Conservation (phyloP, 1,140 invertebrate species). For the Whitmania pigra region DNA sequence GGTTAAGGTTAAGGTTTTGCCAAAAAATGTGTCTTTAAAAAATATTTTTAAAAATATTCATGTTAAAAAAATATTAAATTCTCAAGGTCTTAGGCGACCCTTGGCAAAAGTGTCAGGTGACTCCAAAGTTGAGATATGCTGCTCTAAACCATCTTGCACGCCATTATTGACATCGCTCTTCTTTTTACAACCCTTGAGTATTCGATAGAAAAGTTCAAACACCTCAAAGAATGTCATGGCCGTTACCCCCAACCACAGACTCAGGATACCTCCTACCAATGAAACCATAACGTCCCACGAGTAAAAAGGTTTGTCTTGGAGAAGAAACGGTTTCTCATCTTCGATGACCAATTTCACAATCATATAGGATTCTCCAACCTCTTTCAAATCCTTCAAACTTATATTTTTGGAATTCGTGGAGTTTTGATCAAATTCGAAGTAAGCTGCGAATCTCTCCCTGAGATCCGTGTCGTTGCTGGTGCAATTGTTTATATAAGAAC, state of each 20-base stretch:
- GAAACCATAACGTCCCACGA: conserved; percentile 10
- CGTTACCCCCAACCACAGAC: conserved; percentile 16
- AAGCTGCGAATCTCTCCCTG: background rate
- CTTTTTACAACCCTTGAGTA: background rate
- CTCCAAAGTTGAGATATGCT: too few species aligned
- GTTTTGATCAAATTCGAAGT: background rate
- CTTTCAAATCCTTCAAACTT: background rate
- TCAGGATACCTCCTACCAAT: conserved; percentile 4
- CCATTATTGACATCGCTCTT: too few species aligned
- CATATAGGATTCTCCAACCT: conserved; percentile 1
- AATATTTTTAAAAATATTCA: too few species aligned
- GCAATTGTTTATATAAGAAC: background rate
- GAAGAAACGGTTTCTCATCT: background rate
- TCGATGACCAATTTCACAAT: conserved; percentile 7
- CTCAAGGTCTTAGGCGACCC: too few species aligned
- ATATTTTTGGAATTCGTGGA: background rate
- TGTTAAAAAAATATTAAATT: too few species aligned
- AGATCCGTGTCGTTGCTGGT: background rate
- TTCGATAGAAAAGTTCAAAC: background rate
- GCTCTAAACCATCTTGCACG: too few species aligned
- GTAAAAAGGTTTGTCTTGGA: background rate
- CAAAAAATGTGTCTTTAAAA: too few species aligned
- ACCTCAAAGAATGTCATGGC: conserved; percentile 2
- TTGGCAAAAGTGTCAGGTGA: too few species aligned
- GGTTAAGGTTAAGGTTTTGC: too few species aligned